Evolutionary conservation across 2,888 invertebrate genomes (phyloP), one percentile per base, ranked within the genome.

Genomic region (Dicyrtoma fusca): DNA sequence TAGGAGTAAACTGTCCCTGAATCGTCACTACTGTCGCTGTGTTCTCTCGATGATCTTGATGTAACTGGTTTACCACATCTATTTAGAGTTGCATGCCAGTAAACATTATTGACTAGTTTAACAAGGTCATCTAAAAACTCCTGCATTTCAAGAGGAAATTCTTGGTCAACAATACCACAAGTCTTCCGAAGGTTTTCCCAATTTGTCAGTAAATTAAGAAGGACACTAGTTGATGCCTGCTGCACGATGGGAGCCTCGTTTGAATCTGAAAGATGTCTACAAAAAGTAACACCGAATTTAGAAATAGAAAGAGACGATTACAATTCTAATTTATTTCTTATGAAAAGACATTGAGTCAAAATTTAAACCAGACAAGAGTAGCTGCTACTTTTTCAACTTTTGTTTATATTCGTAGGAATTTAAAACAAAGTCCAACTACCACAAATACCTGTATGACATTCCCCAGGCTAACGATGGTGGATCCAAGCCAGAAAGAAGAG

Each of bases 381-480:
- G 49, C n/a, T n/a, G n/a, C n/a, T n/a, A n/a, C n/a, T n/a, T n/a
- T n/a, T n/a, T n/a, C n/a, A n/a, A n/a, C n/a, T n/a, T n/a, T n/a
- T n/a, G n/a, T n/a, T n/a, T n/a, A n/a, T n/a, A n/a, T n/a, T n/a
- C n/a, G n/a, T n/a, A n/a, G n/a, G n/a, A n/a, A n/a, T n/a, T n/a
- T n/a, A n/a, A n/a, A n/a, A n/a, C n/a, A n/a, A n/a, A n/a, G n/a
- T n/a, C n/a, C n/a, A n/a, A n/a, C n/a, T n/a, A n/a, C n/a, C n/a
- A 55, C 11, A 57, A 51, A 49, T 64, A 77, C 77, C 65, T 70
- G 51, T 75, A 76, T 17, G 73, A 57, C 25, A 64, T 65, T 17
- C 69, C 65, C 77, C 77, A 77, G 10, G 74, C 13, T 4, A 63
- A n/a, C 0, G 72, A 19, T n/a, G 77, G 73, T 49, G 73, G 70